Conservation (phyloP, 2,113 vertebrate genomes). For the Anarrhichthys ocellatus region DNA sequence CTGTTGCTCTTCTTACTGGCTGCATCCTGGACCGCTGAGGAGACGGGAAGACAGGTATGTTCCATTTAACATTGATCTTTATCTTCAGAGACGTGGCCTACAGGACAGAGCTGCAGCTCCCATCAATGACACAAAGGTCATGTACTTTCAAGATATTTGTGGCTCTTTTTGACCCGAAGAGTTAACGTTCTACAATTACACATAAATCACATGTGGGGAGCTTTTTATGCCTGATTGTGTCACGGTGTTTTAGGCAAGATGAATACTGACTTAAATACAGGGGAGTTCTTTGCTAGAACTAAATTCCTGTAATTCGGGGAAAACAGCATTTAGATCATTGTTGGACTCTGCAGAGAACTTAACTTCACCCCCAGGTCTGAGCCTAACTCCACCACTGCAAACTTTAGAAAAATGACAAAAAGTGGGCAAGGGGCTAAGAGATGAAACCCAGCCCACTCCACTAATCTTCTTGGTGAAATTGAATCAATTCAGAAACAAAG, state of each 20-base stretch:
- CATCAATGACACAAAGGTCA: neutral
- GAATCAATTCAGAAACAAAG: neutral
- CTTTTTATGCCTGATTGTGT: neutral
- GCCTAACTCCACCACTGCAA: neutral
- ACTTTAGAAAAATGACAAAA: neutral
- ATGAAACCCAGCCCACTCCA: too few species aligned
- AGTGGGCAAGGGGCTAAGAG: too few species aligned
- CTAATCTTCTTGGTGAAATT: neutral
- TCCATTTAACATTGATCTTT: neutral
- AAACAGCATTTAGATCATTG: neutral
- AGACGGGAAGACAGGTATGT: neutral
- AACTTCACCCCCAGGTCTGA: neutral
- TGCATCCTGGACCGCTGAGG: slow-evolving; percentile 66
- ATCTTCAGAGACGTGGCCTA: neutral
- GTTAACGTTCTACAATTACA: neutral
- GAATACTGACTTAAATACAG: neutral
- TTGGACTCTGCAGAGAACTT: neutral
- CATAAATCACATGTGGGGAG: neutral
- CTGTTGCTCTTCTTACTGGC: slow-evolving; percentile 55
- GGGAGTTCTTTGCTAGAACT: neutral
- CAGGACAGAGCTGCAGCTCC: neutral
- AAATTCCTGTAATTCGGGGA: neutral
- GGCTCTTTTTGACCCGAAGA: neutral
- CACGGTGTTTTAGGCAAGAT: neutral
- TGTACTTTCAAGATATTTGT: neutral